Evolutionary conservation across 1,140 invertebrate species (phyloP).

Genomic region (Drosophila ironensis): DNA sequence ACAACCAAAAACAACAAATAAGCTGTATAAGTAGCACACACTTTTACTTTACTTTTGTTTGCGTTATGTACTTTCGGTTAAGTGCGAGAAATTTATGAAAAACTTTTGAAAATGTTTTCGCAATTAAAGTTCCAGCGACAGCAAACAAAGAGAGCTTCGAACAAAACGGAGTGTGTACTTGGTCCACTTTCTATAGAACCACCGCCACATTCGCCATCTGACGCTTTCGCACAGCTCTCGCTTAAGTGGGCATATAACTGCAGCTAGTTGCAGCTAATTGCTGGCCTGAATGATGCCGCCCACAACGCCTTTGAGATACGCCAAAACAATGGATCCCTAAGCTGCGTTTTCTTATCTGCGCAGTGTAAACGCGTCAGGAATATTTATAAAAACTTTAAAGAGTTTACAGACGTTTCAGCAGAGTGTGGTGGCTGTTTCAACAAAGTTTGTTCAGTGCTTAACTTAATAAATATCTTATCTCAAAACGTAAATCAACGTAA

Average conservation of each 20-base stretch:
- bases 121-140: slow-evolving; percentile 56
- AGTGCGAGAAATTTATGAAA: slow-evolving; percentile 73
- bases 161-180: slow-evolving; percentile 41
- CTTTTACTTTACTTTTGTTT: slow-evolving; percentile 61
- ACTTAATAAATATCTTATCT: no score
- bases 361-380: not conserved
- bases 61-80: slow-evolving; percentile 48
- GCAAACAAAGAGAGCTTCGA: slow-evolving; percentile 20
- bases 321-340: slow-evolving; percentile 7
- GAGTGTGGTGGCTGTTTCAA: no score
- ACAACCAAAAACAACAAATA: slow-evolving; percentile 42
- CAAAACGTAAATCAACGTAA: no score
- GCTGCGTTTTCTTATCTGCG: not conserved
- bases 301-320: slow-evolving; percentile 2
- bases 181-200: slow-evolving; percentile 36
- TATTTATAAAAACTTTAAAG: not conserved
- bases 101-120: slow-evolving; percentile 67
- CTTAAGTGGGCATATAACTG: slow-evolving; percentile 37
- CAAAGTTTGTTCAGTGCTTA: no score
- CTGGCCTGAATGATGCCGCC: slow-evolving; percentile 34
- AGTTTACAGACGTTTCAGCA: not conserved
- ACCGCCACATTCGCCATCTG: slow-evolving; percentile 20
- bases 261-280: slow-evolving; percentile 38
- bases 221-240: slow-evolving; percentile 28
- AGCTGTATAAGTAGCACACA: slow-evolving; percentile 64